Evolutionary conservation across 2,888 invertebrate genomes (phyloP).

Genomic region (Eremobia ochroleuca): DNA sequence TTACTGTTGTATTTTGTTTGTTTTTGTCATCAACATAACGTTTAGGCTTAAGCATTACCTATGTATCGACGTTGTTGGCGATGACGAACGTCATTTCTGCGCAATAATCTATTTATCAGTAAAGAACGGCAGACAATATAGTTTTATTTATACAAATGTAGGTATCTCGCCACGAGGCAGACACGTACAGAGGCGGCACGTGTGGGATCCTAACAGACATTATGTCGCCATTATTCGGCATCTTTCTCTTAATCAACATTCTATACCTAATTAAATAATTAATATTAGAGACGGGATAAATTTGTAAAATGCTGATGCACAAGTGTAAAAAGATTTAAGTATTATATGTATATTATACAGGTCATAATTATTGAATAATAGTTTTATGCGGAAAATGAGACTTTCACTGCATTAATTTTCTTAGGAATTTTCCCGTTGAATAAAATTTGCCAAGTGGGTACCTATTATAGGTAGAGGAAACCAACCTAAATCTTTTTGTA

Average conservation of each 20-base stretch:
- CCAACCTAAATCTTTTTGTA: slow-evolving; percentile 4
- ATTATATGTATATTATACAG: no score
- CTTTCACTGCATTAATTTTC: neutral
- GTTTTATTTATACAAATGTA: slow-evolving; percentile 59
- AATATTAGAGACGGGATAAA: neutral
- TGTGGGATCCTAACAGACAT: slow-evolving; percentile 70
- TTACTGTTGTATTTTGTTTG: slow-evolving; percentile 20
- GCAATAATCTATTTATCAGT: slow-evolving; percentile 69
- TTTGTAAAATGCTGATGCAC: neutral
- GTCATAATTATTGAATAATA: neutral
- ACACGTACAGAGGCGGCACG: slow-evolving; percentile 65
- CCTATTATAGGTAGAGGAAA: neutral
- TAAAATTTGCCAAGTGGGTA: neutral
- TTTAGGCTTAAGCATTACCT: slow-evolving; percentile 19
- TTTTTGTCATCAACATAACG: slow-evolving; percentile 15
- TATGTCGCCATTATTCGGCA: slow-evolving; percentile 65
- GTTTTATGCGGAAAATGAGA: neutral
- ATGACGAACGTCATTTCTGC: slow-evolving; percentile 65
- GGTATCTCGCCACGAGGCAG: slow-evolving; percentile 69
- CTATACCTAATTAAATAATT: neutral
- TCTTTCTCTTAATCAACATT: slow-evolving; percentile 24
- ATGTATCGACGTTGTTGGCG: slow-evolving; percentile 40
- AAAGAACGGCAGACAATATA: slow-evolving; percentile 55
- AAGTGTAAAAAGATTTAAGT: neutral
- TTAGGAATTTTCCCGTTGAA: neutral